Conservation (phyloP, 2,888 invertebrate genomes). For the Acrocyrtus sp. region DNA sequence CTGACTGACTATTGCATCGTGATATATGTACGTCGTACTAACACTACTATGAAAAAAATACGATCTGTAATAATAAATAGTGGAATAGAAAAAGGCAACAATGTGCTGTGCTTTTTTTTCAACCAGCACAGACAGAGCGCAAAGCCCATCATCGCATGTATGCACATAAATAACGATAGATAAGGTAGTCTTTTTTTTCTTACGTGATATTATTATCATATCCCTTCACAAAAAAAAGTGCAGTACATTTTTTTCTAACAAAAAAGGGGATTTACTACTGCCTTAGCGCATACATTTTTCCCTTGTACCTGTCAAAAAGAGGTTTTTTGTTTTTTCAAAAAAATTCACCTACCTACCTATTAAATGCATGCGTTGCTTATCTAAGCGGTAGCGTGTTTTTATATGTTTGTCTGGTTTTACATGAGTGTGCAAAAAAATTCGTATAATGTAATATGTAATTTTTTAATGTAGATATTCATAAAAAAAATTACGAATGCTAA, state of each 20-base stretch:
- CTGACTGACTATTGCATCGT: constrained; percentile 53
- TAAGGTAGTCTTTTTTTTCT: not conserved
- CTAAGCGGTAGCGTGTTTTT: not conserved
- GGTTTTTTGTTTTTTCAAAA: not conserved
- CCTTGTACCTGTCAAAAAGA: not conserved
- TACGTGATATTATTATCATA: not conserved
- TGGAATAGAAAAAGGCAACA: not conserved
- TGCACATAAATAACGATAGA: not conserved
- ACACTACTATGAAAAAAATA: too few species aligned
- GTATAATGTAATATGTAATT: too few species aligned
- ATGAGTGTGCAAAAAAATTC: not conserved
- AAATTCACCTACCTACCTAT: not conserved
- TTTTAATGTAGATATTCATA: too few species aligned
- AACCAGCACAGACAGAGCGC: too few species aligned
- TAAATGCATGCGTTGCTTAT: not conserved
- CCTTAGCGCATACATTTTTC: not conserved
- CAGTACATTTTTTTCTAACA: not conserved
- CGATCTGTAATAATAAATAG: not conserved
- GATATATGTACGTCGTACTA: constrained; percentile 38
- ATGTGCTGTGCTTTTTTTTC: not conserved
- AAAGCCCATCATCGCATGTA: not conserved
- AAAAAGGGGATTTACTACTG: not conserved
- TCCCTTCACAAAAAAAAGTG: not conserved
- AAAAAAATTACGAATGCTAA: too few species aligned
- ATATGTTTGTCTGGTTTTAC: not conserved